A percentile compares a stretch with the other conserved stretches of the same genome.
Conservation (phyloP, 2,888 invertebrate genomes). For the Drosophila melanosoma region DNA sequence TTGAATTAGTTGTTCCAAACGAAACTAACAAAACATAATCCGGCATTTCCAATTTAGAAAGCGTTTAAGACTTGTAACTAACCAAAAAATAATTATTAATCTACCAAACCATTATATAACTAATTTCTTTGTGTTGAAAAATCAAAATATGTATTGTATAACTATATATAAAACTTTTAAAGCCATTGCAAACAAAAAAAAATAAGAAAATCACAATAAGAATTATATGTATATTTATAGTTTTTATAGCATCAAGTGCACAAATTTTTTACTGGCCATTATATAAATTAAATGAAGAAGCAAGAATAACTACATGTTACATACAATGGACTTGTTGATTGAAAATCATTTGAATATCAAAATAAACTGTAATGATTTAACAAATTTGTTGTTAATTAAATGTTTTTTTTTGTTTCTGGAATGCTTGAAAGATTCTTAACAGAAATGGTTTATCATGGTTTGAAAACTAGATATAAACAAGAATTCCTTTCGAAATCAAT, state of each 20-base stretch:
- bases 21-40: constrained; percentile 61
- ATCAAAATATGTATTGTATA: constrained; percentile 49
- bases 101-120: constrained; percentile 36
- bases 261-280: constrained; percentile 41
- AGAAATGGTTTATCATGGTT: neutral
- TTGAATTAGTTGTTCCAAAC: constrained; percentile 18
- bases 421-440: neutral
- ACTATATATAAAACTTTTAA: constrained; percentile 25
- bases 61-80: constrained; percentile 80
- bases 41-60: constrained; percentile 69
- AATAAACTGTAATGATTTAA: constrained; percentile 74
- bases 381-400: constrained; percentile 9
- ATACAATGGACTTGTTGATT: constrained; percentile 78
- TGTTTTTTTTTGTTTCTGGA: neutral
- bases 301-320: constrained; percentile 67
- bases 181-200: constrained; percentile 32
- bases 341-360: constrained; percentile 75
- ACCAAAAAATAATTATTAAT: constrained; percentile 80
- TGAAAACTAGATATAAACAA: neutral
- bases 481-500: neutral
- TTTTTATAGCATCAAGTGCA: constrained; percentile 37
- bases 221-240: constrained; percentile 24
- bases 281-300: constrained; percentile 30
- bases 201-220: constrained; percentile 4
- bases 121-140: constrained; percentile 38